Percentiles rank a stretch among this genome's conserved stretches.
Conservation (phyloP, 2,797 vertebrate species). For the Oryzias dopingdopingensis region DNA sequence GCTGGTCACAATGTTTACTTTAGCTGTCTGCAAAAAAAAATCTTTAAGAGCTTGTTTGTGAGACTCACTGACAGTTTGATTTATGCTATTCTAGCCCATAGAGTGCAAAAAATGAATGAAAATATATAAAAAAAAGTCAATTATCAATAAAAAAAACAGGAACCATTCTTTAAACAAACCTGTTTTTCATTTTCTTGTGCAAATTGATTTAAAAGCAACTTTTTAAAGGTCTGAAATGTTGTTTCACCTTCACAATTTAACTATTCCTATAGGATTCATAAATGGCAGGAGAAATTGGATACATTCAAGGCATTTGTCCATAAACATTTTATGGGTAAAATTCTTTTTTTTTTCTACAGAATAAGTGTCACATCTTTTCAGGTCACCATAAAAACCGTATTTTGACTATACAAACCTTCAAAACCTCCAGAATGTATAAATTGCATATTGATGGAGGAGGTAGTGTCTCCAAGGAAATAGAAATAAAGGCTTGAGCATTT, state of each 20-base stretch:
- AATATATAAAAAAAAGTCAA: neutral
- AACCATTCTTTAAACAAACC: conserved; percentile 23
- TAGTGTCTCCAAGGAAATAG: conserved; percentile 42
- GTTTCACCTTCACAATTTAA: conserved; percentile 16
- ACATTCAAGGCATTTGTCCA: conserved; percentile 16
- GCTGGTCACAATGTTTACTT: neutral
- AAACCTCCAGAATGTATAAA: conserved; percentile 54
- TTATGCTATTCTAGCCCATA: conserved; percentile 5
- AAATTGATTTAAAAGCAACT: conserved; percentile 31
- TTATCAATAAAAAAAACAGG: neutral
- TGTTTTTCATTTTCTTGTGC: neutral
- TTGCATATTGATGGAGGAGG: conserved; percentile 38
- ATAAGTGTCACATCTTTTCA: conserved; percentile 28
- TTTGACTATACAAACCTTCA: conserved; percentile 20
- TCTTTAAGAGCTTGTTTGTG: conserved; percentile 14
- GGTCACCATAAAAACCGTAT: conserved; percentile 11
- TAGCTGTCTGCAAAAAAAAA: conserved; percentile 9
- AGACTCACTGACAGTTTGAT: conserved; percentile 20
- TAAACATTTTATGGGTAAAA: conserved; percentile 40
- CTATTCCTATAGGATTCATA: conserved; percentile 34
- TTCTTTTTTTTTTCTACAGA: conserved; percentile 22
- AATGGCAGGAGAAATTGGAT: conserved; percentile 27
- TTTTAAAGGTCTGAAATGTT: conserved; percentile 18
- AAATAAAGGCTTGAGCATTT: conserved; percentile 49
- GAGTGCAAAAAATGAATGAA: conserved; percentile 4